Conservation (phyloP, 2,113 vertebrate species). For the Brachyistius frenatus region DNA sequence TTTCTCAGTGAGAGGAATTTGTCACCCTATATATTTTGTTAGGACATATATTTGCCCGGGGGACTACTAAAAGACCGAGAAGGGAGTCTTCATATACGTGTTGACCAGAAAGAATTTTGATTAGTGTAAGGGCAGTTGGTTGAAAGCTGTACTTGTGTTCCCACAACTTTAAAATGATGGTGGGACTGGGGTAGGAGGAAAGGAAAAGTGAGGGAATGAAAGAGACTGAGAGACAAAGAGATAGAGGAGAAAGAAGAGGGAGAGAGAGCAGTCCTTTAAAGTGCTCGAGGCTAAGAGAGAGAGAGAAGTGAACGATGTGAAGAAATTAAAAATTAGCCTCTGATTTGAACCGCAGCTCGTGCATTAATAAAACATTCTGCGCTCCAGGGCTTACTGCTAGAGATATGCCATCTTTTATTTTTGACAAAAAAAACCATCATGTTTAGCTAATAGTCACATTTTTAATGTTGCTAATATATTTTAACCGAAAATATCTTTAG, state of each 20-base stretch:
- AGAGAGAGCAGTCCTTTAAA: slow-evolving; percentile 68
- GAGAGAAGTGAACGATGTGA: slow-evolving; percentile 85
- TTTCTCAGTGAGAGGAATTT: background rate
- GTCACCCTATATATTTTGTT: no score
- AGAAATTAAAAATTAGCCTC: slow-evolving; percentile 89
- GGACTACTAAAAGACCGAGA: background rate
- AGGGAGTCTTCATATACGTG: slow-evolving; percentile 9
- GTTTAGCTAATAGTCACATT: slow-evolving; percentile 83
- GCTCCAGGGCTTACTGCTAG: slow-evolving; percentile 82
- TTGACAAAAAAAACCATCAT: slow-evolving; percentile 81
- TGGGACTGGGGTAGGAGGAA: background rate
- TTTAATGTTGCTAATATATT: slow-evolving; percentile 85
- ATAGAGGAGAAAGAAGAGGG: slow-evolving; percentile 15
- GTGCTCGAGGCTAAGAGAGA: slow-evolving; percentile 63
- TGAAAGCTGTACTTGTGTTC: slow-evolving; percentile 71
- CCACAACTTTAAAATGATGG: slow-evolving; percentile 58
- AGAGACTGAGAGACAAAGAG: slow-evolving; percentile 45
- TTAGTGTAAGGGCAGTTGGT: slow-evolving; percentile 77
- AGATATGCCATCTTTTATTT: slow-evolving; percentile 84
- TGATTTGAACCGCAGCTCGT: slow-evolving; percentile 82
- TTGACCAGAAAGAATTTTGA: slow-evolving; percentile 81
- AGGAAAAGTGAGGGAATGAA: slow-evolving; percentile 37
- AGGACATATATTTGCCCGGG: no score
- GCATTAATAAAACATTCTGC: slow-evolving; percentile 89
- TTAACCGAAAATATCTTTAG: slow-evolving; percentile 86